Percentiles rank a stretch among this genome's conserved stretches.
Conservation (phyloP, 2,888 invertebrate species). For the Pseudococcus jackbeardsleyi region DNA sequence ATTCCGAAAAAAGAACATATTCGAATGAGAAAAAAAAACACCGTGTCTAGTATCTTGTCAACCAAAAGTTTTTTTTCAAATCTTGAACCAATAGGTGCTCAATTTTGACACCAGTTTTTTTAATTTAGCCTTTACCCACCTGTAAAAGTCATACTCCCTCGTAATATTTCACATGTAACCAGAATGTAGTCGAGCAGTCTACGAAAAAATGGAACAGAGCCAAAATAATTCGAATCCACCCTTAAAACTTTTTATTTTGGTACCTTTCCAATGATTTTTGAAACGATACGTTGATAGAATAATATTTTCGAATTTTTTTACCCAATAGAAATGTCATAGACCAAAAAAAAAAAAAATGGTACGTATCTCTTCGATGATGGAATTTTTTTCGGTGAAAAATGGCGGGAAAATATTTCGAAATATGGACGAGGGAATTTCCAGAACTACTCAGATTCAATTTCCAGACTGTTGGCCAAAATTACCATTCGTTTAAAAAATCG, state of each 20-base stretch:
- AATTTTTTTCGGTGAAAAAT: background rate
- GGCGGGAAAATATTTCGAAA: background rate
- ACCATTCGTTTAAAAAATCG: too few relatives aligned
- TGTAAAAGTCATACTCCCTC: background rate
- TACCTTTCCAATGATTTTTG: slow-evolving; percentile 1
- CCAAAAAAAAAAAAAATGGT: too few relatives aligned
- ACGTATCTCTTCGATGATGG: background rate
- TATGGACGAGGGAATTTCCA: too few relatives aligned
- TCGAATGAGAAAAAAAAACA: background rate
- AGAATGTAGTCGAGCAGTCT: slow-evolving; percentile 21
- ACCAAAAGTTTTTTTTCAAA: background rate
- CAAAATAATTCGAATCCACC: background rate
- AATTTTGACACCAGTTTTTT: background rate
- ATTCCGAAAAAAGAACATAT: background rate
- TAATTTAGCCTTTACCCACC: background rate
- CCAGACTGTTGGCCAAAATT: too few relatives aligned
- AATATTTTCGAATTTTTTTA: background rate
- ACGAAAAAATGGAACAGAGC: background rate
- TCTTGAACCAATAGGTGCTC: background rate
- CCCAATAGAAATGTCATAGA: background rate
- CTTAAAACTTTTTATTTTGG: slow-evolving; percentile 10
- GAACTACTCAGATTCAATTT: too few relatives aligned
- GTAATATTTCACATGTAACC: background rate
- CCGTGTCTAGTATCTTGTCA: background rate
- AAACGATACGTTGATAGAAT: background rate